phyloP scores from a whole-genome alignment of 1,140 invertebrate species.

The Olivierus martensii region DNA sequence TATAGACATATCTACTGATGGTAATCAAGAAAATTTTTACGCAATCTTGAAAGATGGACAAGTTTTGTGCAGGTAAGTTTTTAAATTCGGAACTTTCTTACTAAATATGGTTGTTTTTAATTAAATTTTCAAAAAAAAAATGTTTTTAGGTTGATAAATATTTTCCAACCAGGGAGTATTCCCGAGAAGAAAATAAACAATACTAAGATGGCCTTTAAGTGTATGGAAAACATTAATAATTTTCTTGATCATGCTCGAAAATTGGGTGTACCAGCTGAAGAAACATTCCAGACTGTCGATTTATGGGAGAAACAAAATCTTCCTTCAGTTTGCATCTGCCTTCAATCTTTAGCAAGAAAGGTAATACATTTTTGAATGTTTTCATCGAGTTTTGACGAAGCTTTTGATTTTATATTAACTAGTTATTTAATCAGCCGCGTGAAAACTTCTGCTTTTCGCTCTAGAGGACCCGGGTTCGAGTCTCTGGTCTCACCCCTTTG shows the following conservation, averaged over 20 bases:
- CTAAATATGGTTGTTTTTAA: neutral
- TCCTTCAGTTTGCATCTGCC: slow-evolving; percentile 84
- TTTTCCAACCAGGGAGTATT: slow-evolving; percentile 33
- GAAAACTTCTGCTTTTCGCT: no score
- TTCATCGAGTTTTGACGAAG: no score
- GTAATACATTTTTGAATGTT: slow-evolving; percentile 34
- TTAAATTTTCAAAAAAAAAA: no score
- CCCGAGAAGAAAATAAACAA: slow-evolving; percentile 22
- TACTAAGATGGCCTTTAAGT: slow-evolving; percentile 78
- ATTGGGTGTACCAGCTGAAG: slow-evolving; percentile 85
- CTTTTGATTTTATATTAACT: no score
- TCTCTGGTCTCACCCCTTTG: no score
- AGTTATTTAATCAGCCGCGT: no score
- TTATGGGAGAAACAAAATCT: slow-evolving; percentile 91
- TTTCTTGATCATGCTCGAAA: slow-evolving; percentile 72
- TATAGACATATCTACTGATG: slow-evolving; percentile 60
- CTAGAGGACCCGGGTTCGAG: no score
- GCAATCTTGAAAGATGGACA: slow-evolving; percentile 73
- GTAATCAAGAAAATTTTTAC: slow-evolving; percentile 68
- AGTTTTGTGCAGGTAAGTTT: slow-evolving; percentile 61
- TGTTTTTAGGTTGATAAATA: slow-evolving; percentile 59
- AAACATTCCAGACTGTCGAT: slow-evolving; percentile 80
- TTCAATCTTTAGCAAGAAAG: slow-evolving; percentile 89
- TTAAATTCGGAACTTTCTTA: neutral
- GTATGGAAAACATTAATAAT: slow-evolving; percentile 96